phyloP scores from a whole-genome alignment of 2,797 vertebrate species.

The Catharus ustulatus region DNA sequence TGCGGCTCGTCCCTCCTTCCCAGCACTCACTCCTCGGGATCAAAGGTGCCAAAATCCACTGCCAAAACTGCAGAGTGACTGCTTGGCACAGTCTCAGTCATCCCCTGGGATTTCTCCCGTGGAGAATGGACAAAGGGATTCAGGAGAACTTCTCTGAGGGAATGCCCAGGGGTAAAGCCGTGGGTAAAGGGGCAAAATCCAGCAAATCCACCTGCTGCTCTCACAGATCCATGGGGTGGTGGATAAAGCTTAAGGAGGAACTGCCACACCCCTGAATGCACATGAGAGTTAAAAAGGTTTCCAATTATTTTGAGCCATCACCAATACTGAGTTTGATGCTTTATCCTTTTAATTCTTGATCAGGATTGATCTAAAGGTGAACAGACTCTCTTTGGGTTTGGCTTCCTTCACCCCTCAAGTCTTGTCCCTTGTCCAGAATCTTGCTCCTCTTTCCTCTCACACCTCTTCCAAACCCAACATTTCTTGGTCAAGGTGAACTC shows the following conservation, averaged over 20 bases:
- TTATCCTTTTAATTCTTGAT: not conserved
- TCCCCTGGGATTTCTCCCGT: not conserved
- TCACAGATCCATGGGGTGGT: not conserved
- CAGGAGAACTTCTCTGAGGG: not conserved
- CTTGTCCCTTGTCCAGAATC: not conserved
- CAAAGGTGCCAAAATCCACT: not conserved
- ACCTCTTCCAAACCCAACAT: not conserved
- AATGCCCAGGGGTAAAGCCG: not conserved
- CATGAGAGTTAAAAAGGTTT: not conserved
- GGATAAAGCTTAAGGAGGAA: not conserved
- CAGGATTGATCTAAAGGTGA: not conserved
- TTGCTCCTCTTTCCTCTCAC: not conserved
- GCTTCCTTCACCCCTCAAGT: not conserved
- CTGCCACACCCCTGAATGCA: not conserved
- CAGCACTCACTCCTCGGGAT: not conserved
- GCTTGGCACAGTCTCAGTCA: not conserved
- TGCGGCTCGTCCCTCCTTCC: not conserved
- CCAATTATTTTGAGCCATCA: not conserved
- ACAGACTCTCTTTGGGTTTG: not conserved
- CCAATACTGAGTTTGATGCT: not conserved
- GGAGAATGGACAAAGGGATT: not conserved
- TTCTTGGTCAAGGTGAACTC: not conserved
- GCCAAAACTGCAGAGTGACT: not conserved
- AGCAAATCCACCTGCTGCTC: not conserved
- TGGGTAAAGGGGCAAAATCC: not conserved